Evolutionary conservation across 2,888 invertebrate species (phyloP).

Genomic region (Meloe dianella): DNA sequence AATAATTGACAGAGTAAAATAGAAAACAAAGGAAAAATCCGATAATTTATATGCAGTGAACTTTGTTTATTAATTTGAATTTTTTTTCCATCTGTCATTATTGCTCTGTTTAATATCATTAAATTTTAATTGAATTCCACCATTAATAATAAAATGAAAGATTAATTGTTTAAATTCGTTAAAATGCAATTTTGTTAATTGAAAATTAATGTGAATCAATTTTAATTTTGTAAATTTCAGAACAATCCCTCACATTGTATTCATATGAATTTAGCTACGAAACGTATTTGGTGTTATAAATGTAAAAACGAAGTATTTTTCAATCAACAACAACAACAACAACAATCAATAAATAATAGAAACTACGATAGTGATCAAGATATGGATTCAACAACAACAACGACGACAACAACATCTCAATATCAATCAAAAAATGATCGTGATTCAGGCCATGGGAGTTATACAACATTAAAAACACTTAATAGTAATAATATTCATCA

Average conservation of each 20-base stretch:
- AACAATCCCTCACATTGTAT: conserved; percentile 73
- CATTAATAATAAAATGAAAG: no score
- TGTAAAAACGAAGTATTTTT: conserved; percentile 83
- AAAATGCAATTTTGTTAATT: no score
- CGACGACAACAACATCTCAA: conserved; percentile 14
- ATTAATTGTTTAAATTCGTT: no score
- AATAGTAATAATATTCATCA: conserved; percentile 43
- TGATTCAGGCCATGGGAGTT: conserved; percentile 54
- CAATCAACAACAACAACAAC: conserved; percentile 42
- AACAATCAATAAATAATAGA: conserved; percentile 20
- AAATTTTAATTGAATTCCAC: no score
- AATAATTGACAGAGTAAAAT: no score
- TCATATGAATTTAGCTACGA: conserved; percentile 84
- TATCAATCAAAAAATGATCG: conserved; percentile 34
- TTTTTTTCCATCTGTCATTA: background rate
- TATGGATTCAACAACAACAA: conserved; percentile 34
- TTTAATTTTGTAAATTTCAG: conserved; percentile 53
- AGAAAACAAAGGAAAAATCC: background rate
- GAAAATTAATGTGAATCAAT: background rate
- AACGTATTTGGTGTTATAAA: conserved; percentile 87
- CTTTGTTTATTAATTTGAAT: conserved; percentile 14
- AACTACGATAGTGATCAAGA: conserved; percentile 50
- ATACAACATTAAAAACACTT: conserved; percentile 48
- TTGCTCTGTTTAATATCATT: background rate
- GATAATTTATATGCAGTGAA: conserved; percentile 2